phyloP scores from a whole-genome alignment of 2,888 invertebrate species.

The Cataglyphis rosenhaueri region DNA sequence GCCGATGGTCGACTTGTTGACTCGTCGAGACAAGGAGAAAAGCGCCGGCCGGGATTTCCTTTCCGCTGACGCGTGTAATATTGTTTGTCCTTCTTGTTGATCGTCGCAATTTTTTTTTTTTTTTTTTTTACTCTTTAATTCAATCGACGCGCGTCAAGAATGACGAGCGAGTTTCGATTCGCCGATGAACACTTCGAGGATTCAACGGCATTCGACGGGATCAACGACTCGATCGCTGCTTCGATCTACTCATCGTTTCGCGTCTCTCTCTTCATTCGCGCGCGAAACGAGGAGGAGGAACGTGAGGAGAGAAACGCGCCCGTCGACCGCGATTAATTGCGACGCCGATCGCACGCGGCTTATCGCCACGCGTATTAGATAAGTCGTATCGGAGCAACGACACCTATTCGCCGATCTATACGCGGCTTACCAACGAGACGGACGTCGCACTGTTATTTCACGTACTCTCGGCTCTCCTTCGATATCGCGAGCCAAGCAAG shows the following conservation, averaged over 20 bases:
- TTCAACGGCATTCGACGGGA: background rate
- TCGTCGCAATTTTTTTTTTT: slow-evolving; percentile 24
- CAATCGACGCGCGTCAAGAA: slow-evolving; percentile 52
- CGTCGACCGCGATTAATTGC: background rate
- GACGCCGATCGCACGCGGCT: slow-evolving; percentile 15
- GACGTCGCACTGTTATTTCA: background rate
- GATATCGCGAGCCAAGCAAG: background rate
- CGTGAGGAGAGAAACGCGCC: background rate
- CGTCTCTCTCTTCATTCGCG: background rate
- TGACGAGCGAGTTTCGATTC: slow-evolving; percentile 28
- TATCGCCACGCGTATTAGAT: slow-evolving; percentile 14
- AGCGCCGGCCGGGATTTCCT: slow-evolving; percentile 63
- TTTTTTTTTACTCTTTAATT: slow-evolving; percentile 16
- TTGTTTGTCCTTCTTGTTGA: slow-evolving; percentile 47
- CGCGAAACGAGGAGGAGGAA: background rate
- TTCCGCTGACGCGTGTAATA: slow-evolving; percentile 49
- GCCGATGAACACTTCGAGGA: background rate
- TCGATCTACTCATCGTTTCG: slow-evolving; percentile 7
- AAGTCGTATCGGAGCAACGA: background rate
- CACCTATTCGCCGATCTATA: background rate
- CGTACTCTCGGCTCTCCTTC: background rate
- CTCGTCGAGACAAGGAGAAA: slow-evolving; percentile 54
- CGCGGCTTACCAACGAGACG: slow-evolving; percentile 2
- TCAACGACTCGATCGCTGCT: background rate
- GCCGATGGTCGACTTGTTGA: slow-evolving; percentile 63